These are phyloP conservation scores for Heliconius nattereri DNA, from an alignment of 1,140 invertebrate species.

Conservation along the genomic window DNA sequence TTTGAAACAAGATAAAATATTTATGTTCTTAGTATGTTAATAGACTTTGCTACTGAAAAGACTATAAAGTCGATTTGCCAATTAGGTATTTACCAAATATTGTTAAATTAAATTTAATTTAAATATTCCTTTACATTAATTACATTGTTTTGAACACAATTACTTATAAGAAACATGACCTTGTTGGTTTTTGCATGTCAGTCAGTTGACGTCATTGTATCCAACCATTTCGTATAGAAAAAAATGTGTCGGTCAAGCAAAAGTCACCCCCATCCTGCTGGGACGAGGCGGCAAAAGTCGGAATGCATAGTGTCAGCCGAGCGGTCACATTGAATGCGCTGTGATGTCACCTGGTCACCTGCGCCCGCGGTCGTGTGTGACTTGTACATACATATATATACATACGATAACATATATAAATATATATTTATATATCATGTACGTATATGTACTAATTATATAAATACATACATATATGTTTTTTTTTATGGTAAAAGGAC, in stretches of 20 bases:
- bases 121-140: neutral
- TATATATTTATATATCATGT: no score
- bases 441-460: no score
- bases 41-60: neutral
- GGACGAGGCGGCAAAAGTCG: conserved; percentile 49
- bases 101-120: neutral
- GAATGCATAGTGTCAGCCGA: neutral
- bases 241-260: conserved; percentile 64
- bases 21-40: no score
- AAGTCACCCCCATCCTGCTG: conserved; percentile 71
- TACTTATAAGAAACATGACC: conserved; percentile 47
- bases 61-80: neutral
- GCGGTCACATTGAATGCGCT: conserved; percentile 43
- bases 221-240: conserved; percentile 61
- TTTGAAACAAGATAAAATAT: no score
- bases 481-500: no score
- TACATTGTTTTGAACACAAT: neutral
- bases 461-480: no score
- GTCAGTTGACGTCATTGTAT: conserved; percentile 61
- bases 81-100: no score
- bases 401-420: no score
- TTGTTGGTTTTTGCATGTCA: conserved; percentile 51
- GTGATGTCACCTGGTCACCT: conserved; percentile 28
- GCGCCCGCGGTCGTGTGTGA: neutral
- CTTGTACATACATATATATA: no score